These are phyloP conservation scores for Apaloderma vittatum DNA, from an alignment of 2,113 vertebrate species.

Conservation along the genomic window DNA sequence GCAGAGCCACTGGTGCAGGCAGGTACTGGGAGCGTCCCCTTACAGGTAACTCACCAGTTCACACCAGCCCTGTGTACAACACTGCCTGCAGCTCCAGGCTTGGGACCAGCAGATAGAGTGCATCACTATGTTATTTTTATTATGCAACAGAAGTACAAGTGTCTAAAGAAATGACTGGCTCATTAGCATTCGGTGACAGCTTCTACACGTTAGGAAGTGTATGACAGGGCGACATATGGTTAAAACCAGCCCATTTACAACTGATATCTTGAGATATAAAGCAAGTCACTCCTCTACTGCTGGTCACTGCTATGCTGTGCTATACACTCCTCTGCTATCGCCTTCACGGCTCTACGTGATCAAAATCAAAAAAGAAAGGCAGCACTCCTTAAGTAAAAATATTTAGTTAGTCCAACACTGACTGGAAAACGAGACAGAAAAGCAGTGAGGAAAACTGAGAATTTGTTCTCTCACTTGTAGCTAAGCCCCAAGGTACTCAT, in stretches of 20 bases:
- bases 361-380: neutral
- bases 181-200: neutral
- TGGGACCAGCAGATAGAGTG: neutral
- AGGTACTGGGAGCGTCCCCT: neutral
- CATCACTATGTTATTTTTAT: neutral
- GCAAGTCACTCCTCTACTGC: neutral
- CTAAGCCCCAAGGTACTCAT: neutral
- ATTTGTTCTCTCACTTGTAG: neutral
- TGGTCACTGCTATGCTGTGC: neutral
- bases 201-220: neutral
- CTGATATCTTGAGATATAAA: neutral
- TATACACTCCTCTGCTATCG: neutral
- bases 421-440: neutral
- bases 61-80: neutral
- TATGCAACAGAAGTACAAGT: neutral
- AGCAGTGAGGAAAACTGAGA: neutral
- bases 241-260: neutral
- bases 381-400: neutral
- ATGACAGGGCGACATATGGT: neutral
- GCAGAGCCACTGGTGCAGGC: neutral
- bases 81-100: neutral
- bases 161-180: neutral
- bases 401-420: neutral
- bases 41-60: neutral
- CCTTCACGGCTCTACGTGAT: neutral